Percentiles rank a stretch among this genome's conserved stretches.
Conservation (phyloP, 2,113 vertebrate genomes). For the Aythya baeri region DNA sequence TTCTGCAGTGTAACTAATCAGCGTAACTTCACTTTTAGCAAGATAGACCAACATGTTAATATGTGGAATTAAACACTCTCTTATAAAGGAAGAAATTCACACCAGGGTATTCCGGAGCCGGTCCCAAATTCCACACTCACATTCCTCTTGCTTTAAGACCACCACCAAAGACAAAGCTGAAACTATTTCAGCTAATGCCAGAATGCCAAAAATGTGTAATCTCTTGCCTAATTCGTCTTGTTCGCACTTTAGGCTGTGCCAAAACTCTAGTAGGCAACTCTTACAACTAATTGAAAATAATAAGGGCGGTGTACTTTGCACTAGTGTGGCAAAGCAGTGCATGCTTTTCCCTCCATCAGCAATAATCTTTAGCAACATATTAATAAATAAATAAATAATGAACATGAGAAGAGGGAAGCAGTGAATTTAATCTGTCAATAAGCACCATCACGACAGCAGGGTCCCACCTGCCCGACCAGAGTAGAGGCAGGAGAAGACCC, state of each 20-base stretch:
- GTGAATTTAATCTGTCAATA: not conserved
- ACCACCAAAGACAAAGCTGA: conserved; percentile 50
- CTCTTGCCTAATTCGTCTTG: not conserved
- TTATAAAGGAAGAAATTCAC: conserved; percentile 71
- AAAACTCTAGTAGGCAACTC: not conserved
- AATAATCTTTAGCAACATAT: not conserved
- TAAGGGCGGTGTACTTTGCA: not conserved
- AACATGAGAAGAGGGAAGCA: not conserved
- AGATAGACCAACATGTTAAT: conserved; percentile 71
- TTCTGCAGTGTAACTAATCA: conserved; percentile 76
- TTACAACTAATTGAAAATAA: conserved; percentile 23
- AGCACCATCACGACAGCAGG: not conserved
- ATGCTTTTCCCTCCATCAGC: not conserved
- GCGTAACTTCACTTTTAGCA: conserved; percentile 70
- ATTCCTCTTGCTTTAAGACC: conserved; percentile 63
- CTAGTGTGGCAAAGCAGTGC: not conserved
- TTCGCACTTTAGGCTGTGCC: not conserved
- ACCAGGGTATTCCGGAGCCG: conserved; percentile 16
- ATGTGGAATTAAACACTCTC: conserved; percentile 69
- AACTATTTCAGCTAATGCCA: conserved; percentile 42
- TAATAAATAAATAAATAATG: not conserved
- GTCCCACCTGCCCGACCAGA: not conserved
- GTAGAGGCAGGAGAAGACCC: not conserved
- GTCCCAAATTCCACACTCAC: conserved; percentile 42
- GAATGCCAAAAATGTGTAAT: conserved; percentile 56